These are phyloP conservation scores for Sarcophaga carnaria DNA, from an alignment of 2,888 invertebrate species.

Conservation along the genomic window DNA sequence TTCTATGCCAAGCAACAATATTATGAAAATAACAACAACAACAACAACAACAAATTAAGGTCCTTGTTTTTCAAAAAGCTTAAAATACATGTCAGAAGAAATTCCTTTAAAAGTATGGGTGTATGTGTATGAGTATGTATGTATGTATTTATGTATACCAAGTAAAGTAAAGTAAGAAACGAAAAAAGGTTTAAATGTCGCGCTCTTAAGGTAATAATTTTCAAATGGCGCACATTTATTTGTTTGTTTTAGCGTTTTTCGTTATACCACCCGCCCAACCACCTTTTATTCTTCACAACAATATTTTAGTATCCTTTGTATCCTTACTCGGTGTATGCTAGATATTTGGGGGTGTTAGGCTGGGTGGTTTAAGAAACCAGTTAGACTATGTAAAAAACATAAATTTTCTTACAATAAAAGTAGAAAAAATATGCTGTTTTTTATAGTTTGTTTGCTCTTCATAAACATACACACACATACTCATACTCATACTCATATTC, in stretches of 20 bases:
- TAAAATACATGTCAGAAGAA: conserved; percentile 27
- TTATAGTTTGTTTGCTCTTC: not conserved
- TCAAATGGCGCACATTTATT: conserved; percentile 74
- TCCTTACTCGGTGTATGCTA: not conserved
- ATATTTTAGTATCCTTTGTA: not conserved
- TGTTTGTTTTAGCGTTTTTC: conserved; percentile 67
- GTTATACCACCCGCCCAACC: not conserved
- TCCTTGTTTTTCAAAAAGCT: conserved; percentile 44
- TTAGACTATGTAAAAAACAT: conserved; percentile 57
- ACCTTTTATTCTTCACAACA: not conserved
- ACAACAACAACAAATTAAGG: conserved; percentile 38
- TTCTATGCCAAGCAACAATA: conserved; percentile 7
- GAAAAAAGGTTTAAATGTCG: conserved; percentile 78
- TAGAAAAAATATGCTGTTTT: conserved; percentile 44
- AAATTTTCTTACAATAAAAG: conserved; percentile 58
- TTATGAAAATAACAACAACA: not conserved
- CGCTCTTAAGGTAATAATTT: conserved; percentile 70
- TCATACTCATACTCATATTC: not conserved
- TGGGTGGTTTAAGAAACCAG: conserved; percentile 20
- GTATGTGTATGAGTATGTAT: not conserved
- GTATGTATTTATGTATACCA: not conserved
- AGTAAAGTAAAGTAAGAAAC: not conserved
- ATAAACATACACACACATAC: conserved; percentile 1
- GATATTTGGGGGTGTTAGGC: conserved; percentile 17
- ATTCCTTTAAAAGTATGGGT: conserved; percentile 17